These are phyloP conservation scores for Micropoecilia bifurca DNA, from an alignment of 2,797 vertebrate species.

Conservation along the genomic window DNA sequence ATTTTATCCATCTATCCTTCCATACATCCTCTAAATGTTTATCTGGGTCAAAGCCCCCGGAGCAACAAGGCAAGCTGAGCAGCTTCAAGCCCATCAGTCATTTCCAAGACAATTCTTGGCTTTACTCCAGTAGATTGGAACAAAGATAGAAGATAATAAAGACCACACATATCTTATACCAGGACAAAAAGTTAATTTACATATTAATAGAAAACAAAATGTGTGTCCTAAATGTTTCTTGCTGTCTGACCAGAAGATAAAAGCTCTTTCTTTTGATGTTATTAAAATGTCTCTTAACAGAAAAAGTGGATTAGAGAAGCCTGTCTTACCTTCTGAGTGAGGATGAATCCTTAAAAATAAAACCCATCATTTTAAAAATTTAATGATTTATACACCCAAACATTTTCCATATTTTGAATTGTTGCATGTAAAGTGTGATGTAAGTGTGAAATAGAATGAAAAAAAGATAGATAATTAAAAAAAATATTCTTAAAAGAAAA, in stretches of 20 bases:
- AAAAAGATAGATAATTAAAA: too few relatives aligned
- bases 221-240: background rate
- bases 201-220: background rate
- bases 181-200: background rate
- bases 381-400: background rate
- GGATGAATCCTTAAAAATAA: background rate
- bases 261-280: background rate
- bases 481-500: background rate
- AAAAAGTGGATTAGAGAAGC: background rate
- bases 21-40: constrained; percentile 27
- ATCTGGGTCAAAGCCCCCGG: constrained; percentile 22
- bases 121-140: background rate
- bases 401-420: background rate
- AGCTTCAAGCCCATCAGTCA: constrained; percentile 15
- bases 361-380: background rate
- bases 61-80: constrained; percentile 3
- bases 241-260: background rate
- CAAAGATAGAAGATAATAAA: background rate
- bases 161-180: background rate
- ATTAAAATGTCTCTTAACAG: background rate
- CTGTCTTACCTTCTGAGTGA: background rate
- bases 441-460: too few relatives aligned
- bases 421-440: too few relatives aligned
- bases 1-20: constrained; percentile 18
- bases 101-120: constrained; percentile 3